A percentile compares a stretch with the other conserved stretches of the same genome.
Conservation (phyloP, 2,888 invertebrate species). For the Corythucha ciliata region DNA sequence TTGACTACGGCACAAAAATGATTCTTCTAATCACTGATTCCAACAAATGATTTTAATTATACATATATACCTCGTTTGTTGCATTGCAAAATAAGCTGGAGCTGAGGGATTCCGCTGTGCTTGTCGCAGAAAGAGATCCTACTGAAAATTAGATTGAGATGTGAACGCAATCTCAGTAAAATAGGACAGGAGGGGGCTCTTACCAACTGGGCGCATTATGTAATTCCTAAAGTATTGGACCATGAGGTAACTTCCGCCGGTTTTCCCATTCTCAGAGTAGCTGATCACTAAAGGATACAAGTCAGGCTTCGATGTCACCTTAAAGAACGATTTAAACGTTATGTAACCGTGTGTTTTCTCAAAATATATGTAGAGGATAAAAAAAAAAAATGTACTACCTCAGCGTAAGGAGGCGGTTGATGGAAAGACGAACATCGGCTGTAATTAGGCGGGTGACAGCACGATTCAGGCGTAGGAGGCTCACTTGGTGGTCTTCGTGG, state of each 20-base stretch:
- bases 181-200: slow-evolving; percentile 28
- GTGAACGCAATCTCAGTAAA: neutral
- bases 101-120: slow-evolving; percentile 76
- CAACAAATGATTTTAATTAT: neutral
- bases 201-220: slow-evolving; percentile 61
- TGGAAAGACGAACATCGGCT: slow-evolving; percentile 75
- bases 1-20: slow-evolving; percentile 49
- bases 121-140: slow-evolving; percentile 73
- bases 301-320: slow-evolving; percentile 80
- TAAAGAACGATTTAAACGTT: slow-evolving; percentile 31
- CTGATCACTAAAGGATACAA: slow-evolving; percentile 76
- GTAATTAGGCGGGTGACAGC: slow-evolving; percentile 74
- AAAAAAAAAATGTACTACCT: slow-evolving; percentile 46
- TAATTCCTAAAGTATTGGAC: slow-evolving; percentile 76
- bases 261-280: slow-evolving; percentile 56
- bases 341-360: no score
- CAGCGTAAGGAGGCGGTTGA: slow-evolving; percentile 75
- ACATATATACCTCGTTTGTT: slow-evolving; percentile 52
- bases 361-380: neutral
- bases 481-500: slow-evolving; percentile 49
- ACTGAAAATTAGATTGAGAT: slow-evolving; percentile 37
- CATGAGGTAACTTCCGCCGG: slow-evolving; percentile 66
- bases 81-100: slow-evolving; percentile 79
- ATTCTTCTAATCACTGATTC: slow-evolving; percentile 10
- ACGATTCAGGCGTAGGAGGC: slow-evolving; percentile 68